Conservation (phyloP, 2,888 invertebrate genomes). For the Escarpia spicata region DNA sequence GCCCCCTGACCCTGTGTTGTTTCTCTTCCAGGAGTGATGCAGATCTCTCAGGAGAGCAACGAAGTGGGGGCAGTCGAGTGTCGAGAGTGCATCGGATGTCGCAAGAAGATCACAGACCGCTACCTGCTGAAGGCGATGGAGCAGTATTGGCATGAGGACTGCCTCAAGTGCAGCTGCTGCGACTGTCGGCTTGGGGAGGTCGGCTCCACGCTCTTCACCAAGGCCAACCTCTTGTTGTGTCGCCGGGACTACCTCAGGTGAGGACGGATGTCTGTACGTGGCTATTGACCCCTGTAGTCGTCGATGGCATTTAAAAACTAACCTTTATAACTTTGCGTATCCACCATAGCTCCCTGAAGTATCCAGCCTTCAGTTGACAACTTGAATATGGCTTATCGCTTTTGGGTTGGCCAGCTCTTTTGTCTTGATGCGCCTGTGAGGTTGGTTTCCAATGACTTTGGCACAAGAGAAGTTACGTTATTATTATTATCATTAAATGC, state of each 20-base stretch:
- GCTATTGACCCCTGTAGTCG: too few species aligned
- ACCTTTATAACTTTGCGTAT: too few species aligned
- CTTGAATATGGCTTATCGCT: too few species aligned
- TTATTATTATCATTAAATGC: too few species aligned
- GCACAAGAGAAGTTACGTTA: too few species aligned
- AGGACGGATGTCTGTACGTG: neutral
- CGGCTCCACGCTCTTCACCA: constrained; percentile 88
- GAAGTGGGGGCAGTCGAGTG: constrained; percentile 49
- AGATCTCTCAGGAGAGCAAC: neutral
- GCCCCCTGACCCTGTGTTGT: neutral
- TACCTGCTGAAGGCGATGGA: constrained; percentile 86
- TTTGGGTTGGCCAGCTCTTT: too few species aligned
- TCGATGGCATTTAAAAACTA: too few species aligned
- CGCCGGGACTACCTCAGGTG: constrained; percentile 91
- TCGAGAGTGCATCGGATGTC: constrained; percentile 83
- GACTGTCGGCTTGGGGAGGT: constrained; percentile 93
- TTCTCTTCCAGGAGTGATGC: neutral
- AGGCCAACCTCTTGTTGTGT: constrained; percentile 89
- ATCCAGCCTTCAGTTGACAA: too few species aligned
- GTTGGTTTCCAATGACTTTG: too few species aligned
- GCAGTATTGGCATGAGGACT: constrained; percentile 93
- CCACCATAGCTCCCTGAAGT: too few species aligned
- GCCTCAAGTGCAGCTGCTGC: constrained; percentile 86
- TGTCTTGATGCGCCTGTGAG: too few species aligned
- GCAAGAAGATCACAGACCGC: constrained; percentile 80